phyloP scores from a whole-genome alignment of 2,888 invertebrate genomes.

The Rutpela maculata region DNA sequence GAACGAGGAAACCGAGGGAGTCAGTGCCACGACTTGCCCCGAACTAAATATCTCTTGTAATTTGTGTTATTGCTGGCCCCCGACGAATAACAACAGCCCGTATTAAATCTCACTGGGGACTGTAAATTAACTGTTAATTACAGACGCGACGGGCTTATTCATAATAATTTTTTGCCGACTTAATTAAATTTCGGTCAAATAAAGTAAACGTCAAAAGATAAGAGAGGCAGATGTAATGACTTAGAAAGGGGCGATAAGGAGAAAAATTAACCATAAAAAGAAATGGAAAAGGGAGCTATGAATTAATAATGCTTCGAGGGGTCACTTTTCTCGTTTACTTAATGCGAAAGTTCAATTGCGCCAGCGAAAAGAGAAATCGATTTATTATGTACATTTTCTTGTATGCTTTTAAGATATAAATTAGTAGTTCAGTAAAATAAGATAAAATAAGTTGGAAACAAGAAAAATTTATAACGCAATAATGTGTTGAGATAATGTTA shows the following conservation, averaged over 20 bases:
- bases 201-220: constrained; percentile 27
- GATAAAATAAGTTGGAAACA: no score
- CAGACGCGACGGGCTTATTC: constrained; percentile 16
- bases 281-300: constrained; percentile 30
- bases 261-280: constrained; percentile 42
- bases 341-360: not conserved
- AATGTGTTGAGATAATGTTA: no score
- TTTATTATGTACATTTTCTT: no score
- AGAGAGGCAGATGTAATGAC: constrained; percentile 34
- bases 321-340: not conserved
- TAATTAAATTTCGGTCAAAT: constrained; percentile 24
- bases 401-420: no score
- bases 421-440: no score
- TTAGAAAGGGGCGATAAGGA: constrained; percentile 38
- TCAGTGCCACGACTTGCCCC: not conserved
- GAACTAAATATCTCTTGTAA: not conserved
- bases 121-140: constrained; percentile 21
- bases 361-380: not conserved
- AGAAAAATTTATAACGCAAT: no score
- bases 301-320: constrained; percentile 18
- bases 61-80: constrained; percentile 2
- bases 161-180: constrained; percentile 22
- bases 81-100: not conserved
- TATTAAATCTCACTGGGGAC: not conserved
- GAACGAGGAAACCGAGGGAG: not conserved